phyloP scores from a whole-genome alignment of 35 echinoderm and acorn worm genomes.

The Hemicentrotus pulcherrimus region DNA sequence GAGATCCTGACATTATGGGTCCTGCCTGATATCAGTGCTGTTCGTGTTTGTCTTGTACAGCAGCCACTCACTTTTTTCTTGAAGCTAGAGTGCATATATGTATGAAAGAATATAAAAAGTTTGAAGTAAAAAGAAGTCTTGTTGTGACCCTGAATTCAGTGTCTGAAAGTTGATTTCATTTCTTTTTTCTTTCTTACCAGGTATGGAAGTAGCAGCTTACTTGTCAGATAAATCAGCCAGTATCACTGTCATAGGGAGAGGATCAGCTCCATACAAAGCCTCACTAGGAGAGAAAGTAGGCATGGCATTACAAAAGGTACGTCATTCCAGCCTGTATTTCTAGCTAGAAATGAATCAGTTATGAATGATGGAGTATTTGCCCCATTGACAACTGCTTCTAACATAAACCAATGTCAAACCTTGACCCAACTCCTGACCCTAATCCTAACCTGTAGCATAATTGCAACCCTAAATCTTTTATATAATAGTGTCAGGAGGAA shows the following conservation, averaged over 20 bases:
- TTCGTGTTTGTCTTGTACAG: too few species aligned
- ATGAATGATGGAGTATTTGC: not conserved
- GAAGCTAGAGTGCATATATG: too few species aligned
- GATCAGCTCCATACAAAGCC: constrained; percentile 66
- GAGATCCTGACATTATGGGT: too few species aligned
- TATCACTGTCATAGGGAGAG: constrained; percentile 81
- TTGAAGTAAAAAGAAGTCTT: not conserved
- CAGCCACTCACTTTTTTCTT: too few species aligned
- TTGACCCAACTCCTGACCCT: too few species aligned
- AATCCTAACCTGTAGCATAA: too few species aligned
- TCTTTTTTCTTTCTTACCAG: constrained; percentile 26
- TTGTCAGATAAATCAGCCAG: constrained; percentile 80
- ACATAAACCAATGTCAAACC: too few species aligned
- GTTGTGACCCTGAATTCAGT: not conserved
- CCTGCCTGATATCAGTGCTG: too few species aligned
- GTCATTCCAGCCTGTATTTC: not conserved
- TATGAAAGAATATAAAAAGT: too few species aligned
- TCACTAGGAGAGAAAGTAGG: constrained; percentile 82
- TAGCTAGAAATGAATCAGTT: too few species aligned
- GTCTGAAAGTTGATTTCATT: not conserved
- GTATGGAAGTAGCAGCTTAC: constrained; percentile 95
- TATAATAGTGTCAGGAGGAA: too few species aligned
- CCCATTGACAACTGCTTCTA: not conserved
- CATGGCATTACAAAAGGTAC: constrained; percentile 66
- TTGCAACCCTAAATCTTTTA: too few species aligned